Conservation (phyloP, 1,140 invertebrate genomes). For the Zaprionus lachaisei region DNA sequence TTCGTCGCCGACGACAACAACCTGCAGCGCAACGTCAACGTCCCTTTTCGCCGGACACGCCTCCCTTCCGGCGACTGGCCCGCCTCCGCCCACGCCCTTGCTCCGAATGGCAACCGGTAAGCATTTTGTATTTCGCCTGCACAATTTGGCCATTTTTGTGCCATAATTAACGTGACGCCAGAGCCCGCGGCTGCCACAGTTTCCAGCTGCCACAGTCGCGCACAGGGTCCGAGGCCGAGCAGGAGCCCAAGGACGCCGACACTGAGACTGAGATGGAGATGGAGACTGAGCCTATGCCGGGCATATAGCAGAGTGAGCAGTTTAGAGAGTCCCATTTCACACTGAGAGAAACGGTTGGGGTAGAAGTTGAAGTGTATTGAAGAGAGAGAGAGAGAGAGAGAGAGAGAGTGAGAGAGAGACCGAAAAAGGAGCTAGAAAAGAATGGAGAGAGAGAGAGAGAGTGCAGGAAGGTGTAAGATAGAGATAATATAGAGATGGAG, state of each 20-base stretch:
- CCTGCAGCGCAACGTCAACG: constrained; percentile 40
- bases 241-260: background rate
- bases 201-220: constrained; percentile 37
- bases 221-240: constrained; percentile 2
- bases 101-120: constrained; percentile 27
- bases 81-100: background rate
- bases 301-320: background rate
- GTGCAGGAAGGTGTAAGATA: too few species aligned
- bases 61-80: constrained; percentile 1
- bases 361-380: background rate
- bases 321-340: background rate
- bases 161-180: constrained; percentile 66
- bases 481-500: too few species aligned
- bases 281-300: constrained; percentile 1
- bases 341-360: background rate
- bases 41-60: constrained; percentile 36
- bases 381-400: background rate
- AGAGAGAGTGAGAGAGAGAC: background rate
- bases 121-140: constrained; percentile 61
- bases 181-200: constrained; percentile 26
- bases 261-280: background rate
- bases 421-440: too few species aligned
- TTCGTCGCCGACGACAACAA: constrained; percentile 37
- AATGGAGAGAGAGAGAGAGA: too few species aligned
- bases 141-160: constrained; percentile 69